Base-by-base conservation (phyloP, 2,888 invertebrate genomes). In the Elysia crispata region DNA sequence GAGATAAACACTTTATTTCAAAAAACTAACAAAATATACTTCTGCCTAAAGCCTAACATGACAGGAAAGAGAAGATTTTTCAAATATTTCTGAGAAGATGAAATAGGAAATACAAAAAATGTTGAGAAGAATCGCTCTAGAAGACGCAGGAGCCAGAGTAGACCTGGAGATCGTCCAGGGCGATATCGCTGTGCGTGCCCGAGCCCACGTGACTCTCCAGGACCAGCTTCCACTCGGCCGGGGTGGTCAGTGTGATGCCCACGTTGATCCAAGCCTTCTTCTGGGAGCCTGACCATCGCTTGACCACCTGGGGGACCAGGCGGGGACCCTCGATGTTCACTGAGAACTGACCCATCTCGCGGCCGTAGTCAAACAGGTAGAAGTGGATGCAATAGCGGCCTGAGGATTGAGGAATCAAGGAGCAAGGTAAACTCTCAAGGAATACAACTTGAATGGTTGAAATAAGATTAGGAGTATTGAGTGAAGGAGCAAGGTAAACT, bases 331-430 rank as follows among this genome's bases (percentile, higher is more conserved):
- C 76, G 20, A 72, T 66, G 33, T 33, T 60, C 28, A 80, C 73
- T 33, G 70, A 49, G 73, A 80, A 77, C 66, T 20, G 64, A 20
- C 80, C 80, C 15, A 64, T 72, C 70, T 77, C 41, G 20, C 57
- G 25, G n/a, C 80, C 80, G 30, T 73, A 49, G 54, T 80, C 76
- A 70, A 80, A 80, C 31, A 80, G 70, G 50, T 49, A 69, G 57
- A 80, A 80, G 66, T 60, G 60, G 62, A 80, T 33, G 64, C 80
- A 80, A 66, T 80, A 70, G 18, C 49, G 49, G 0, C 70, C 70
- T 70, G 49, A 11, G 70, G 41, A 25, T 8, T 5, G 28, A 28
- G 25, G 18, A 1, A 11, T 6, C 5, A 41, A 6, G 41, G 41
- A 41, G 11, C n/a, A n/a, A n/a, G n/a, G n/a, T n/a, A n/a, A n/a